Evolutionary conservation across 2,888 invertebrate genomes (phyloP).

Genomic region (Elgonia sp.): DNA sequence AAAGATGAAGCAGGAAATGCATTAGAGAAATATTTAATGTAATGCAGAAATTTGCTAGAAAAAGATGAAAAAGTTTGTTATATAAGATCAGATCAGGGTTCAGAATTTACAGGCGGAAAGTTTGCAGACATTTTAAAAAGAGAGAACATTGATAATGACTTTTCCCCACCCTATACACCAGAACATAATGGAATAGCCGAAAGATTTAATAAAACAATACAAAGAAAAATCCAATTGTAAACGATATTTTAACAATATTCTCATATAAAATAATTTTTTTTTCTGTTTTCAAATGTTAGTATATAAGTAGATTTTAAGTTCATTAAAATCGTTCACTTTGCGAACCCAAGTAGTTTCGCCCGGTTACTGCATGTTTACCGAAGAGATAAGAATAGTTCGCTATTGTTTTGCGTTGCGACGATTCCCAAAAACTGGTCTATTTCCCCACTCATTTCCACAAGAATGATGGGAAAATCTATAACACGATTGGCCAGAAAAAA

Average conservation of each 20-base stretch:
- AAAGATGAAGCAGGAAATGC: slow-evolving; percentile 77
- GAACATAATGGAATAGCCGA: not conserved
- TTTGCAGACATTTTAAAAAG: slow-evolving; percentile 72
- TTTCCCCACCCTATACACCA: not conserved
- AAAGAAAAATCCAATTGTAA: not conserved
- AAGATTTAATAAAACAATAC: not conserved
- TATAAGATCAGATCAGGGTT: slow-evolving; percentile 69
- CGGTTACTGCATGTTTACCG: too few species aligned
- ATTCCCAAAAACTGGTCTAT: too few species aligned
- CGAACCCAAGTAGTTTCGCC: too few species aligned
- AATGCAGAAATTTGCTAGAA: slow-evolving; percentile 75
- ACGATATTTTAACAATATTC: not conserved
- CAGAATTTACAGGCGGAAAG: slow-evolving; percentile 74
- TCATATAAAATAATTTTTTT: too few species aligned
- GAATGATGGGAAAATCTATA: too few species aligned
- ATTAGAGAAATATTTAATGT: slow-evolving; percentile 75
- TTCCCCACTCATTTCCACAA: too few species aligned
- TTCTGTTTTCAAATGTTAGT: too few species aligned
- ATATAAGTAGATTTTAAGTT: too few species aligned
- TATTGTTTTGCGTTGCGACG: too few species aligned
- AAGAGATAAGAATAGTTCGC: too few species aligned
- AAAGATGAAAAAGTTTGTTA: slow-evolving; percentile 75
- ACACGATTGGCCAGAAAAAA: too few species aligned
- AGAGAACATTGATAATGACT: slow-evolving; percentile 53
- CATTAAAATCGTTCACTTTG: too few species aligned